Evolutionary conservation across 2,888 invertebrate genomes (phyloP), one percentile per base, ranked within the genome.

Genomic region (Dastarcus helophoroides): DNA sequence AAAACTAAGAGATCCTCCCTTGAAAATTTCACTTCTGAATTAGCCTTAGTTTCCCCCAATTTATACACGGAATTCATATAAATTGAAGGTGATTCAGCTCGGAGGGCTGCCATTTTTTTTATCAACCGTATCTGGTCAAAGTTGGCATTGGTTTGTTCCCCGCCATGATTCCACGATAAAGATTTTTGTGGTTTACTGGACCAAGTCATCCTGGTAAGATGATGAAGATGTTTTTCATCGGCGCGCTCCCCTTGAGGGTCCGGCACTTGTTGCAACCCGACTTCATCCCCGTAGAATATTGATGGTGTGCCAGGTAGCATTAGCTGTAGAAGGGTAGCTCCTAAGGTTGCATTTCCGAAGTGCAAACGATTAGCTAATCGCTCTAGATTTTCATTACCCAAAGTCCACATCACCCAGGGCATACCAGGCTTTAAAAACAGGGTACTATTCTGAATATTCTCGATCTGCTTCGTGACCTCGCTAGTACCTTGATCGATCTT

Each of bases 221-320:
- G 79, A 43, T 78, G 75, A 8, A 79, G 56, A 49, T 77, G 71
- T 42, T 67, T 65, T 19, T 71, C 64, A 46, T 73, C 71, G 38
- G 65, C 64, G 34, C 68, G 67, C 47, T 76, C 74, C 31, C 64
- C 64, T 41, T 72, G 65, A 3, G 69, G 61, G 45, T 73, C 71
- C 22, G 64, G 51, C 2, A 70, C 53, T 41, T 77, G 72, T 26
- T 68, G 65, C 41, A 86, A 62, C 2, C 79, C 80, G 38, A 91
- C 76, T 67, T 93, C 91, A 57, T 93, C 90, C 1, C 91, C 91
- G 58, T 93, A 93, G 60, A 90, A 88, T 45, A 90, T 75, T 43
- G 76, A 82, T 1, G 88, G 75, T 1, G 89, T 85, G 3, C 82
- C 94, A 1, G 91, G 91, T 21, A 94, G 64, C 62, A 82, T 74